phyloP scores from a whole-genome alignment of 2,888 invertebrate species.

The Ichneumoninae sp. region DNA sequence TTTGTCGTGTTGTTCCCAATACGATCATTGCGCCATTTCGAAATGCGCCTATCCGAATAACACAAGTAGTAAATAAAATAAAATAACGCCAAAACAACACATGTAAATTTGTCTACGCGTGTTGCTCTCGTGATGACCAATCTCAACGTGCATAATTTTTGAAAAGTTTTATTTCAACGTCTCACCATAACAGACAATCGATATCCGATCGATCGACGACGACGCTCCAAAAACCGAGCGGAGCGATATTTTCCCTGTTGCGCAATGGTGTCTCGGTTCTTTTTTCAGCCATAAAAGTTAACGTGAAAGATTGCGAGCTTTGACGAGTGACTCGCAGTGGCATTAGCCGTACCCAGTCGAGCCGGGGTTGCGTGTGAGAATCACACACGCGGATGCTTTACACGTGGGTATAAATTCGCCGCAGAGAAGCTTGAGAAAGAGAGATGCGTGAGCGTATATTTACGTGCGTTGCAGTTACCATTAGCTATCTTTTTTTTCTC shows the following conservation, averaged over 20 bases:
- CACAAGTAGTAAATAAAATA: background rate
- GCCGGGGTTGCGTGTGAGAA: slow-evolving; percentile 29
- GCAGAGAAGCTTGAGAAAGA: slow-evolving; percentile 21
- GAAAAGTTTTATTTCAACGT: background rate
- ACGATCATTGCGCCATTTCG: background rate
- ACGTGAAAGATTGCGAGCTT: slow-evolving; percentile 50
- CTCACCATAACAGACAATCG: background rate
- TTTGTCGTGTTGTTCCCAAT: background rate
- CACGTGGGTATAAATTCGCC: slow-evolving; percentile 12
- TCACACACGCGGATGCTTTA: slow-evolving; percentile 43
- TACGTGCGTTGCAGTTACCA: slow-evolving; percentile 23
- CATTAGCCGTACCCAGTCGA: slow-evolving; percentile 8
- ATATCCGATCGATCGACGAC: slow-evolving; percentile 1
- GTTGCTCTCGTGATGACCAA: background rate
- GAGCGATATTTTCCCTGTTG: background rate
- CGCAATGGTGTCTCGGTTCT: background rate
- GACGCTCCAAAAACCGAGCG: background rate
- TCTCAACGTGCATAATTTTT: background rate
- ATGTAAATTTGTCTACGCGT: too few relatives aligned
- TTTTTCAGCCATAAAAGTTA: slow-evolving; percentile 37
- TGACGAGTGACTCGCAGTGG: slow-evolving; percentile 49
- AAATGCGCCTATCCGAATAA: too few relatives aligned
- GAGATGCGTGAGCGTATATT: slow-evolving; percentile 29
- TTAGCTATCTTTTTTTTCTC: slow-evolving; percentile 21
- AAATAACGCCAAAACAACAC: background rate